phyloP scores from a whole-genome alignment of 2,888 invertebrate genomes.

The Seira ritae region DNA sequence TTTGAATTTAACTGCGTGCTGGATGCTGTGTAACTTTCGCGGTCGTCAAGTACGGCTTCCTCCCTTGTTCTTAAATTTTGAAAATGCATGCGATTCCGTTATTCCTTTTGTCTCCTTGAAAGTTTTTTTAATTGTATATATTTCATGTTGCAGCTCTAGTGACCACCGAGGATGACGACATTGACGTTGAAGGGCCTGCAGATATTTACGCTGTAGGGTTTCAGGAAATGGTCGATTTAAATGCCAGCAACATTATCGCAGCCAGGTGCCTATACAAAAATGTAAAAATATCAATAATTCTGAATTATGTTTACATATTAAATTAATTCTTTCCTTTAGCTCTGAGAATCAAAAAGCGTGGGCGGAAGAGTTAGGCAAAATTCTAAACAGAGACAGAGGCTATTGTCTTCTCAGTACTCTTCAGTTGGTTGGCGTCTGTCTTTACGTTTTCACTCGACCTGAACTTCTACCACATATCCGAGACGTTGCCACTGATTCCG shows the following conservation, averaged over 20 bases:
- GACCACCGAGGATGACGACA: conserved; percentile 74
- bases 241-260: conserved; percentile 98
- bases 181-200: conserved; percentile 78
- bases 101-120: no score
- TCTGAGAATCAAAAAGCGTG: conserved; percentile 95
- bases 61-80: no score
- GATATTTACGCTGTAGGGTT: conserved; percentile 99
- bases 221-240: conserved; percentile 99
- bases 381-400: conserved; percentile 89
- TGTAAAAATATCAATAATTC: no score
- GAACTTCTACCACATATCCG: conserved; percentile 91
- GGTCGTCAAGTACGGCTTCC: no score
- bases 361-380: conserved; percentile 96
- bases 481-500: conserved; percentile 95
- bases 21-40: no score
- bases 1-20: no score
- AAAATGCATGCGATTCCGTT: no score
- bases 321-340: conserved; percentile 76
- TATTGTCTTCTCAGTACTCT: conserved; percentile 95
- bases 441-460: conserved; percentile 95
- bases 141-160: conserved; percentile 76
- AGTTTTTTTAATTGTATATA: no score
- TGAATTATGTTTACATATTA: no score
- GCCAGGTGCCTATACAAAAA: conserved; percentile 80
- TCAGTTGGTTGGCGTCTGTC: conserved; percentile 97